Evolutionary conservation across 53 echinoderm and acorn worm genomes (phyloP).

Genomic region (Apostichopus leukothele): DNA sequence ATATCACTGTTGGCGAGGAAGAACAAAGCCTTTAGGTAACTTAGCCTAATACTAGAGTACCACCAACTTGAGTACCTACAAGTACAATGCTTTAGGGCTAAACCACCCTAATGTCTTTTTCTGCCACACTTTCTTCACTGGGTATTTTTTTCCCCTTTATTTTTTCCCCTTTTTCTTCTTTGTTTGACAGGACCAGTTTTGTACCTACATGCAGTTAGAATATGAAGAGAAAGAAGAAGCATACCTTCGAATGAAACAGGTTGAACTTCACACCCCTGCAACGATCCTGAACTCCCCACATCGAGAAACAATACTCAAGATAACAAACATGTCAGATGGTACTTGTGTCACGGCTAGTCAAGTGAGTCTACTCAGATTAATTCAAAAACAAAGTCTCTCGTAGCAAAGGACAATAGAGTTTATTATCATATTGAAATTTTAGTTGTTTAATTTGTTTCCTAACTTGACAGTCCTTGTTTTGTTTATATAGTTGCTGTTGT

Average conservation of each 20-base stretch:
- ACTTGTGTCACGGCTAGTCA: slow-evolving; percentile 93
- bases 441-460: no score
- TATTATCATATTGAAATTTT: background rate
- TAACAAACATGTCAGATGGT: slow-evolving; percentile 81
- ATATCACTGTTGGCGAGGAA: no score
- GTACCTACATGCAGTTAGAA: slow-evolving; percentile 99
- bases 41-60: no score
- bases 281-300: slow-evolving; percentile 75
- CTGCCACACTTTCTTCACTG: no score
- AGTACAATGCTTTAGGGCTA: no score
- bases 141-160: no score
- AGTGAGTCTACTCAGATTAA: slow-evolving; percentile 44
- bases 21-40: no score
- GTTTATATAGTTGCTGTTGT: no score
- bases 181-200: slow-evolving; percentile 84
- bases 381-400: background rate
- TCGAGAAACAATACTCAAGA: slow-evolving; percentile 76
- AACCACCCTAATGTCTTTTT: no score
- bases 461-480: no score
- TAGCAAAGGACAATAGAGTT: background rate
- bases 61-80: no score
- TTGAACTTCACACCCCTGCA: slow-evolving; percentile 88
- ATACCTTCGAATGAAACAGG: slow-evolving; percentile 89
- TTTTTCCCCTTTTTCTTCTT: background rate
- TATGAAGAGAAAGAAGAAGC: slow-evolving; percentile 99